Conservation (phyloP, 2,797 vertebrate species). For the Sebastes paucispinis region DNA sequence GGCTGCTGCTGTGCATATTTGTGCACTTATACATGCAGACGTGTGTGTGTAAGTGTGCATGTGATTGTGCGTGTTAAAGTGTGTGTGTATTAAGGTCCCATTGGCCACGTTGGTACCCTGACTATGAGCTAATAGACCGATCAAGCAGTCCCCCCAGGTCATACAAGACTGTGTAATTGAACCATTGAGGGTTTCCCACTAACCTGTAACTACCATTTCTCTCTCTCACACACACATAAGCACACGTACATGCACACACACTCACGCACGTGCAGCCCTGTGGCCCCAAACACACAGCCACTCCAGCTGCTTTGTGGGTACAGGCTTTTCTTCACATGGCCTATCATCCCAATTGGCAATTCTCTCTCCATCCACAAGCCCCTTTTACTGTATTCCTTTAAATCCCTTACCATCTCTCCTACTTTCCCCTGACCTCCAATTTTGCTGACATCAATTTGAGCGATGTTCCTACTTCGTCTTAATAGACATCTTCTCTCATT, state of each 20-base stretch:
- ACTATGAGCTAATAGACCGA: slow-evolving; percentile 74
- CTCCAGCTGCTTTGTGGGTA: slow-evolving; percentile 42
- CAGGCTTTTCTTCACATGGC: slow-evolving; percentile 34
- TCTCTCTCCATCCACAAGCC: slow-evolving; percentile 17
- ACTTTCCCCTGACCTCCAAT: slow-evolving; percentile 2
- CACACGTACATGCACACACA: slow-evolving; percentile 1
- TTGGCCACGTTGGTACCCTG: slow-evolving; percentile 52
- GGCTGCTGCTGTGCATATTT: background rate
- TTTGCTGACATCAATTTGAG: slow-evolving; percentile 14
- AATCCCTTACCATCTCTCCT: slow-evolving; percentile 3
- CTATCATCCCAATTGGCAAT: slow-evolving; percentile 27
- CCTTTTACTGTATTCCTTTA: background rate
- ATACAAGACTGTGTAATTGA: slow-evolving; percentile 71
- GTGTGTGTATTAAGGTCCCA: slow-evolving; percentile 19
- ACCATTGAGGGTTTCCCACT: slow-evolving; percentile 64
- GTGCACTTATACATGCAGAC: background rate
- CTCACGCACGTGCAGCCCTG: slow-evolving; percentile 12
- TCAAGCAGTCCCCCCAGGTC: slow-evolving; percentile 63
- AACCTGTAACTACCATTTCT: slow-evolving; percentile 56
- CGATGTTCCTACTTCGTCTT: background rate
- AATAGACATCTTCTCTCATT: background rate
- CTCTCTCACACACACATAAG: background rate
- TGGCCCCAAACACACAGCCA: slow-evolving; percentile 38
- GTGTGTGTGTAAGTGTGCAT: background rate
- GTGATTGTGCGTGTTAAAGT: slow-evolving; percentile 24